These are phyloP conservation scores for Clarias fuscus DNA, from an alignment of 2,797 vertebrate species.

Conservation along the genomic window DNA sequence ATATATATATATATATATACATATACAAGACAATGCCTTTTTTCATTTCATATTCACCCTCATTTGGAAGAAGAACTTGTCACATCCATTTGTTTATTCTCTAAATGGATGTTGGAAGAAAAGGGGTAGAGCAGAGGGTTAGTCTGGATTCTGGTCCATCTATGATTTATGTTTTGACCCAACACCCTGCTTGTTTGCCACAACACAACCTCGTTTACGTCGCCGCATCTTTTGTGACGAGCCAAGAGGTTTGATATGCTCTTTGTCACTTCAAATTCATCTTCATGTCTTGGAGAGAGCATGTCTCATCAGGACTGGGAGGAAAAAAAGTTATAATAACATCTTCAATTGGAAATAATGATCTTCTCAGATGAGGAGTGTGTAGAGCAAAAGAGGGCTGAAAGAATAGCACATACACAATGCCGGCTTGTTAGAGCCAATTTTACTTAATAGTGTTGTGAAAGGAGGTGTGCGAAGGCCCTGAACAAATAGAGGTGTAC, in stretches of 20 bases:
- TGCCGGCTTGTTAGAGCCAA: slow-evolving; percentile 53
- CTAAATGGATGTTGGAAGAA: not conserved
- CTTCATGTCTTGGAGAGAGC: not conserved
- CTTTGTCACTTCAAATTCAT: slow-evolving; percentile 24
- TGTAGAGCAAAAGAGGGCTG: slow-evolving; percentile 36
- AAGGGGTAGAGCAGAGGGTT: not conserved
- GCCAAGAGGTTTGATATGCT: not conserved
- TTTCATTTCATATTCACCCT: slow-evolving; percentile 1
- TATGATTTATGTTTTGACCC: slow-evolving; percentile 35
- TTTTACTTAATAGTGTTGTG: slow-evolving; percentile 57
- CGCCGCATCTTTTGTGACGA: slow-evolving; percentile 23
- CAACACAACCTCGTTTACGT: slow-evolving; percentile 43
- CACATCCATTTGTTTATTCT: slow-evolving; percentile 20
- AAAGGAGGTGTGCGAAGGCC: slow-evolving; percentile 41
- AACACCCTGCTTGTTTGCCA: not conserved
- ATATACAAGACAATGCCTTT: not conserved
- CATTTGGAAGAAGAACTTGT: not conserved
- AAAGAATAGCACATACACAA: slow-evolving; percentile 51
- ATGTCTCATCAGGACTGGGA: not conserved
- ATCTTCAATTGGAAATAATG: slow-evolving; percentile 56
- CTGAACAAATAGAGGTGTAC: slow-evolving; percentile 31
- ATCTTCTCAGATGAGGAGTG: slow-evolving; percentile 50
- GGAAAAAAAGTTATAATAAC: slow-evolving; percentile 54
- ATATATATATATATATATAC: too few relatives aligned
- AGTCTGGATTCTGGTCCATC: slow-evolving; percentile 13